A percentile compares a stretch with the other conserved stretches of the same genome.
These are phyloP conservation scores for Zaprionus gabonicus DNA, from an alignment of 1,140 invertebrate genomes.

Conservation along the genomic window DNA sequence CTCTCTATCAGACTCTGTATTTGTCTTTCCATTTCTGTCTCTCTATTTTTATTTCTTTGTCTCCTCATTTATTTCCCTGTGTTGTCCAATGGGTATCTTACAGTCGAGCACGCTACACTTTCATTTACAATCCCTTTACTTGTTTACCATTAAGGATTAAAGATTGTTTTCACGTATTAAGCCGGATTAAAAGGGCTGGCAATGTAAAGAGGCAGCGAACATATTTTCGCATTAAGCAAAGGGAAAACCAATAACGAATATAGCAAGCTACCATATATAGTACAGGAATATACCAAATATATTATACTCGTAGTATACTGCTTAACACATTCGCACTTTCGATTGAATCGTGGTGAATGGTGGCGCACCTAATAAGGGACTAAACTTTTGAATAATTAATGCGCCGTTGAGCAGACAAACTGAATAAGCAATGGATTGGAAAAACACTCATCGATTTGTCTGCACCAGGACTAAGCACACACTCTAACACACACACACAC, in stretches of 20 bases:
- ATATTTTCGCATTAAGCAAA: not conserved
- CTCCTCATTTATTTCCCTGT: not conserved
- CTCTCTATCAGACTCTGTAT: too few relatives aligned
- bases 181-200: conserved; percentile 45
- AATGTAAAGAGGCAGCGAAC: conserved; percentile 9
- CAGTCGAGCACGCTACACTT: too few relatives aligned
- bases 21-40: not conserved
- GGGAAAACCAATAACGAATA: not conserved
- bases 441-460: conserved; percentile 62
- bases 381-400: conserved; percentile 41
- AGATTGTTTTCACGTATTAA: conserved; percentile 60
- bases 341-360: conserved; percentile 34
- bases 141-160: conserved; percentile 54
- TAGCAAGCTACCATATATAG: not conserved
- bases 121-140: not conserved
- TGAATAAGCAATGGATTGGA: conserved; percentile 60
- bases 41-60: not conserved
- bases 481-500: not conserved
- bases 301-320: not conserved
- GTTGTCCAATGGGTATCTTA: not conserved
- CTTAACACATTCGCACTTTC: conserved; percentile 37
- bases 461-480: conserved; percentile 12
- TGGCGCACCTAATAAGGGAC: conserved; percentile 1
- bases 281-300: not conserved
- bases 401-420: conserved; percentile 17